Percentiles rank a stretch among this genome's conserved stretches.
Conservation (phyloP, 2,113 vertebrate genomes). For the Gambusia holbrooki region DNA sequence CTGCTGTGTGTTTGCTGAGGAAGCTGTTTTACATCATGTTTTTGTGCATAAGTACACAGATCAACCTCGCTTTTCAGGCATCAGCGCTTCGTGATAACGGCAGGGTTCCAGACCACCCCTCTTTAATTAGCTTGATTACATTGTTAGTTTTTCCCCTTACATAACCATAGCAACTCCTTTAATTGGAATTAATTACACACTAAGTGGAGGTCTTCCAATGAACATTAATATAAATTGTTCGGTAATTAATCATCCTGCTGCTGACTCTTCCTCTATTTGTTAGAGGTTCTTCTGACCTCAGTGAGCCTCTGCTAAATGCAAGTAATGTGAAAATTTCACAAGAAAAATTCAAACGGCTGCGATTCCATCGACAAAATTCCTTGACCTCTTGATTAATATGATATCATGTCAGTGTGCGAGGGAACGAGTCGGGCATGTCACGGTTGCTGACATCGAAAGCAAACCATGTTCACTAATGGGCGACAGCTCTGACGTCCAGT, state of each 20-base stretch:
- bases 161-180: slow-evolving; percentile 70
- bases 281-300: slow-evolving; percentile 51
- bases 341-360: slow-evolving; percentile 22
- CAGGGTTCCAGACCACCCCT: slow-evolving; percentile 70
- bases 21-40: slow-evolving; percentile 48
- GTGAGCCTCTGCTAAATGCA: slow-evolving; percentile 27
- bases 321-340: slow-evolving; percentile 8
- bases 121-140: slow-evolving; percentile 80
- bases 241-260: slow-evolving; percentile 79
- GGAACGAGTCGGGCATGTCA: slow-evolving; percentile 66
- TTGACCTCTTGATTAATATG: slow-evolving; percentile 59
- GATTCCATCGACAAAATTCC: slow-evolving; percentile 42
- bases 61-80: slow-evolving; percentile 67
- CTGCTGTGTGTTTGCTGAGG: slow-evolving; percentile 54
- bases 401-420: slow-evolving; percentile 65
- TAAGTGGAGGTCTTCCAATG: slow-evolving; percentile 80
- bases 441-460: slow-evolving; percentile 54
- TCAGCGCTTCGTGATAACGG: slow-evolving; percentile 65
- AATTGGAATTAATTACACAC: slow-evolving; percentile 81
- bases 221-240: slow-evolving; percentile 82
- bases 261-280: slow-evolving; percentile 44
- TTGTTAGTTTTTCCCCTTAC: slow-evolving; percentile 68
- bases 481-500: slow-evolving; percentile 51
- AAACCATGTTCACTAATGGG: slow-evolving; percentile 59
- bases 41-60: slow-evolving; percentile 60